These are phyloP conservation scores for Arbacia lixula DNA, from an alignment of 53 echinoderm and acorn worm species.

Conservation along the genomic window DNA sequence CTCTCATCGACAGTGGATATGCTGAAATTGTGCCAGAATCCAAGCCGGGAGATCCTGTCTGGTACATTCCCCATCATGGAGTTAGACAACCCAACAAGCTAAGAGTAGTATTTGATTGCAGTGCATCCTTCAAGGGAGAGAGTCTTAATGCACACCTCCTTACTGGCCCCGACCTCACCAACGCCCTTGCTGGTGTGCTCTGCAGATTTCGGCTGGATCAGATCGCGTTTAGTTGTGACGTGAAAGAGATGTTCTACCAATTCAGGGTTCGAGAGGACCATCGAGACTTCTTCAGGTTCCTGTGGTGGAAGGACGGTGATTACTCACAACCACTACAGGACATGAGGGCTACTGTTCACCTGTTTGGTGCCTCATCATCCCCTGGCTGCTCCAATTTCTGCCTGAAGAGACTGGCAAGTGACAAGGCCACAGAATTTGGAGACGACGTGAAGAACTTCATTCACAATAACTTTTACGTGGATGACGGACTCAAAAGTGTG, in stretches of 20 bases:
- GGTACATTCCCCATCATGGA: constrained; percentile 66
- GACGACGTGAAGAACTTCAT: constrained; percentile 51
- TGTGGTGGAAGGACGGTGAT: constrained; percentile 59
- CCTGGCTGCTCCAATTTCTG: constrained; percentile 71
- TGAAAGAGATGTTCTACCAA: constrained; percentile 64
- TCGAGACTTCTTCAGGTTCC: constrained; percentile 57
- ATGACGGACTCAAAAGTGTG: constrained; percentile 67
- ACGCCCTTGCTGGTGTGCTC: constrained; percentile 55
- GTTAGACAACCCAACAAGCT: constrained; percentile 65
- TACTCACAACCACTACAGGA: neutral
- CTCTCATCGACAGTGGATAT: constrained; percentile 51
- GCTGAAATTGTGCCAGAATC: constrained; percentile 62
- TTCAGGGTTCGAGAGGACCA: constrained; percentile 52
- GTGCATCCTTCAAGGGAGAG: constrained; percentile 42
- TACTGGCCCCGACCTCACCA: constrained; percentile 62
- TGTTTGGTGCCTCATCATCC: constrained; percentile 63
- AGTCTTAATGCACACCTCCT: constrained; percentile 53
- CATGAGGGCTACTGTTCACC: constrained; percentile 48
- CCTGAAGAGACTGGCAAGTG: constrained; percentile 46
- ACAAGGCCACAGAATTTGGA: constrained; percentile 43
- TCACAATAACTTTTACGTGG: constrained; percentile 60
- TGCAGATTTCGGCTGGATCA: constrained; percentile 47
- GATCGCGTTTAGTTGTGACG: constrained; percentile 58
- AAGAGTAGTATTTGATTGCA: constrained; percentile 68
- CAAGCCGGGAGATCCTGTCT: neutral